Evolutionary conservation across 2,888 invertebrate species (phyloP).

Genomic region (Oeneis ivallda): DNA sequence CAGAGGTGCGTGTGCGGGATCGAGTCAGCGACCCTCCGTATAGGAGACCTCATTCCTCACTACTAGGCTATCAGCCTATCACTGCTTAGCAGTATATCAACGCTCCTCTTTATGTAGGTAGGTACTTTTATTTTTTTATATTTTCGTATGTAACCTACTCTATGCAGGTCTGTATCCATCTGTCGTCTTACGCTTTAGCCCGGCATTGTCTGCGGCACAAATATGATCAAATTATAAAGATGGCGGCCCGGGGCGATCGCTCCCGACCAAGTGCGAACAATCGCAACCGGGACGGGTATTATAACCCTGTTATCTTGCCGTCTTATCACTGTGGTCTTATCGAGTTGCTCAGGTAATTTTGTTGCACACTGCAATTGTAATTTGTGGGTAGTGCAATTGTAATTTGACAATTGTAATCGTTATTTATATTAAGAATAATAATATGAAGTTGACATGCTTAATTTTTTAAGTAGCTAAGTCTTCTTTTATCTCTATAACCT

Average conservation of each 20-base stretch:
- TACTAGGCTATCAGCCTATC: too few species aligned
- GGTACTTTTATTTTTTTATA: too few species aligned
- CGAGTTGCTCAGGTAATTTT: constrained; percentile 39
- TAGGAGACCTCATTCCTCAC: too few species aligned
- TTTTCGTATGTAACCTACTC: constrained; percentile 43
- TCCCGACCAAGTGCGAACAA: constrained; percentile 64
- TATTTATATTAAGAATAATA: background rate
- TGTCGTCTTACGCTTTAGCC: constrained; percentile 73
- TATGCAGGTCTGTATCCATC: constrained; percentile 48
- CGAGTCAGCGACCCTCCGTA: too few species aligned
- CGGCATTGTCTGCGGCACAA: constrained; percentile 78
- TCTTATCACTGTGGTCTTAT: too few species aligned
- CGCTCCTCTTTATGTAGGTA: too few species aligned
- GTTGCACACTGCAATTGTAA: constrained; percentile 23
- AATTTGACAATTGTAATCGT: constrained; percentile 7
- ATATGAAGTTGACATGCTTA: too few species aligned
- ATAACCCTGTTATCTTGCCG: constrained; percentile 44
- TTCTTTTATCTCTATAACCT: too few species aligned
- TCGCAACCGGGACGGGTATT: constrained; percentile 56
- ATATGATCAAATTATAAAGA: constrained; percentile 82
- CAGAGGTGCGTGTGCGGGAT: too few species aligned
- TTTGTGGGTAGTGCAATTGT: constrained; percentile 12
- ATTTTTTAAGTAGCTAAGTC: too few species aligned
- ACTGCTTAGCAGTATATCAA: too few species aligned
- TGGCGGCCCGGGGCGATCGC: constrained; percentile 61